Conservation (phyloP, 2,797 vertebrate genomes). For the Lepidocolaptes lacrymiger region DNA sequence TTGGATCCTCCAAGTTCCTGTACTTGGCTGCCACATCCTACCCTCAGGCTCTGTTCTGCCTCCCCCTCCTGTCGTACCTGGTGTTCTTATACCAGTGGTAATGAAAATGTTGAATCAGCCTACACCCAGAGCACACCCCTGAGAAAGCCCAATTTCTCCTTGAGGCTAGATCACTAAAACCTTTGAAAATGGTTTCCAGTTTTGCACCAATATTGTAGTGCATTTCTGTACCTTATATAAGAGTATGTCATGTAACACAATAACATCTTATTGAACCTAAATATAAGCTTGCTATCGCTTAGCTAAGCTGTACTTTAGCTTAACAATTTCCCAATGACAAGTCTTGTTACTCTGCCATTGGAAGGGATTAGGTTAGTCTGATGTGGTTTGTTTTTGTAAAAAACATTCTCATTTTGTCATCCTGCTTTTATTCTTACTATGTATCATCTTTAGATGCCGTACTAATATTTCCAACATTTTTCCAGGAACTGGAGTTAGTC, state of each 20-base stretch:
- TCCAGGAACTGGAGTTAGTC: neutral
- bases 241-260: neutral
- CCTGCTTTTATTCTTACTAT: neutral
- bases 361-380: neutral
- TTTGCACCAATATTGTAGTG: neutral
- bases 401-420: neutral
- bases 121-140: neutral
- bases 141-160: neutral
- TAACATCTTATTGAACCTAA: neutral
- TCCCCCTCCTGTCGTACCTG: neutral
- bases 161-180: neutral
- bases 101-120: neutral
- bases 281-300: neutral
- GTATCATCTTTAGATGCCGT: neutral
- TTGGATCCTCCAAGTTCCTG: neutral
- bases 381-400: neutral
- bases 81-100: neutral
- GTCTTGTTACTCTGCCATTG: neutral
- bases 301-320: slow-evolving; percentile 8
- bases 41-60: neutral
- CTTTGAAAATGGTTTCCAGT: neutral
- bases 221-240: neutral
- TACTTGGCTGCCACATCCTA: fast-evolving
- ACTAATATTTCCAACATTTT: neutral
- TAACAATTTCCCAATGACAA: neutral